Base-by-base conservation (phyloP, 2,888 invertebrate genomes). In the Rhamnusium bicolor region DNA sequence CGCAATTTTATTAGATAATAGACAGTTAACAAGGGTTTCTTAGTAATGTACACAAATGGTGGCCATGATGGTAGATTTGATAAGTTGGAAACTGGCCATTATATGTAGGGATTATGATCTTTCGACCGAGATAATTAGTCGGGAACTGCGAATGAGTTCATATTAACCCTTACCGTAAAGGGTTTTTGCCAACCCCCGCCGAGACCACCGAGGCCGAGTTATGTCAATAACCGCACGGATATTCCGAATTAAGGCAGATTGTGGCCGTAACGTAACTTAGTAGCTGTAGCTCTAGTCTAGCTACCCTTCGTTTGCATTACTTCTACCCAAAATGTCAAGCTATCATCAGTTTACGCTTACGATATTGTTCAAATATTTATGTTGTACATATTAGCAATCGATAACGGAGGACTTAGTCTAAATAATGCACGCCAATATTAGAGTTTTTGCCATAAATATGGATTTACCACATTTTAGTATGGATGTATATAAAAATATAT, bases 121-220 rank as follows among this genome's bases (percentile, higher is more conserved):
- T 84, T 86, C 87, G 85, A 87, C 87, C 87, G 88, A 88, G 86
- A 88, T 87, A 88, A 88, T 88, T 88, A 88, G 87, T 86, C 85
- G 81, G 84, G 82, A 86, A 86, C 86, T 86, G 86, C 85, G 85
- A 87, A 87, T 85, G 86, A 87, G 87, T 88, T 84, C 87, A 87
- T 88, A 88, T 88, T 87, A 87, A 87, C 87, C 87, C 87, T 86
- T 87, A 85, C 83, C 85, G 84, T 84, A 81, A 81, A 84, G 84
- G 84, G 86, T 85, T 81, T 80, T 79, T 71, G 74, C 73, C 72
- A 77, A 60, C 79, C 79, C 77, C 79, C 78, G 77, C 77, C 70
- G 74, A 73, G 74, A 62, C 72, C 32, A 19, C 46, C 47, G 79
- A 76, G 83, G 81, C 82, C 82, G 84, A 85, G 86, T 87, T 87